Conservation (phyloP, 2,113 vertebrate species). For the Solenodon paradoxus region DNA sequence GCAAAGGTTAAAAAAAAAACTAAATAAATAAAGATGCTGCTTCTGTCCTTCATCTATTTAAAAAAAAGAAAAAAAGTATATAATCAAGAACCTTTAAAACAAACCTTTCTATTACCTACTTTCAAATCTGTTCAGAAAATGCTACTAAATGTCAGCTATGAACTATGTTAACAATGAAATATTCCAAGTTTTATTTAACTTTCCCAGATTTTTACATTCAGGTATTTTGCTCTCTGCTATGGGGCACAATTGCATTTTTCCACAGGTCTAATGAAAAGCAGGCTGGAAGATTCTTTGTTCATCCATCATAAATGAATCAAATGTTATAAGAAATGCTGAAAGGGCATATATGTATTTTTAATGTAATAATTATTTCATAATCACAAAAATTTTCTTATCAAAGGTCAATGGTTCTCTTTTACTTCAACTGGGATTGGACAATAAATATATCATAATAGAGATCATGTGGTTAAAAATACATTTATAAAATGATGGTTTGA, state of each 20-base stretch:
- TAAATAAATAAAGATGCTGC: too few relatives aligned
- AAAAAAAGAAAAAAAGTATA: too few relatives aligned
- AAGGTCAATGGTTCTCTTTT: not conserved
- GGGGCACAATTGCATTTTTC: not conserved
- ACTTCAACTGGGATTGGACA: not conserved
- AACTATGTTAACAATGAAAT: not conserved
- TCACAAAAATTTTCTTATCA: not conserved
- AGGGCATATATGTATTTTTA: not conserved
- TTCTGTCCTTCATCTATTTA: too few relatives aligned
- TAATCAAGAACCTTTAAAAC: slow-evolving; percentile 15
- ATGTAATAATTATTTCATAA: not conserved
- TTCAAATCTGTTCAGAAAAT: not conserved
- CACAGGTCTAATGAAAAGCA: not conserved
- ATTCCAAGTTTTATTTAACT: not conserved
- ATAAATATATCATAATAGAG: not conserved
- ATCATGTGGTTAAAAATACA: not conserved
- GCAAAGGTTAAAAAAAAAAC: too few relatives aligned
- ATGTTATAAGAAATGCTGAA: not conserved
- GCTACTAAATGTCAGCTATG: not conserved
- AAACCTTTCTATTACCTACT: not conserved
- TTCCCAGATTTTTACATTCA: not conserved
- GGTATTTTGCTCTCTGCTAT: not conserved
- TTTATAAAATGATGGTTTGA: not conserved
- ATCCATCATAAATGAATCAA: not conserved
- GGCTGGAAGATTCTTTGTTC: not conserved